Evolutionary conservation across 2,888 invertebrate species (phyloP), one percentile per base, ranked within the genome.

Genomic region (Caenorhabditis angaria): DNA sequence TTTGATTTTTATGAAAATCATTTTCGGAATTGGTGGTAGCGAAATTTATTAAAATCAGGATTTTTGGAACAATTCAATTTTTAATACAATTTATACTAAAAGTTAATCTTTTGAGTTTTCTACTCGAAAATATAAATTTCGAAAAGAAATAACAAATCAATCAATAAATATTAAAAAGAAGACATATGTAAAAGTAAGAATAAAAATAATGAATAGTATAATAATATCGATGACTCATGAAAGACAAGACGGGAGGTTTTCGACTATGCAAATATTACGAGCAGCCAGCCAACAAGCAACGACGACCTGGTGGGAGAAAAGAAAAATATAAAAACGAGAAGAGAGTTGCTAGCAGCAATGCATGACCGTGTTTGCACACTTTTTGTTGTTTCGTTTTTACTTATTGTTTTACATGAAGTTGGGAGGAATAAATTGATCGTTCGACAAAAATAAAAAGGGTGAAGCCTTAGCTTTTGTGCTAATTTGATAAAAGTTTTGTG

Each of bases 191-290:
- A 41, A 41, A 41, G 14, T 8, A 41, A 12, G 18, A 18, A 32
- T 5, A 32, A 32, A 32, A 41, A 41, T 41, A 41, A 41, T 41
- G 41, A 41, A 41, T 41, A 41, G 41, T 14, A 41, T 18, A 41
- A 25, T 51, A 51, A 51, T 25, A 51, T 51, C 51, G 51, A 51
- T 51, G 51, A 51, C 51, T 51, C 51, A 51, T 51, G 41, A 14
- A 41, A 41, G 22, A 51, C 4, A 10, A 51, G 51, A 25, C 24
- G 8, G 51, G 24, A 51, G 24, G 25, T 25, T 51, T 25, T 14
- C 24, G 22, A 25, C 51, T 25, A 51, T 51, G 51, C 25, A 51
- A 51, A 51, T 51, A 51, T 51, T 51, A 51, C 51, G n/a, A 51
- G 25, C 8, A n/a, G 51, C 14, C 8, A 18, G 6, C 8, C 5